Evolutionary conservation across 2,888 invertebrate species (phyloP).

Genomic region (Parnassius smintheus): DNA sequence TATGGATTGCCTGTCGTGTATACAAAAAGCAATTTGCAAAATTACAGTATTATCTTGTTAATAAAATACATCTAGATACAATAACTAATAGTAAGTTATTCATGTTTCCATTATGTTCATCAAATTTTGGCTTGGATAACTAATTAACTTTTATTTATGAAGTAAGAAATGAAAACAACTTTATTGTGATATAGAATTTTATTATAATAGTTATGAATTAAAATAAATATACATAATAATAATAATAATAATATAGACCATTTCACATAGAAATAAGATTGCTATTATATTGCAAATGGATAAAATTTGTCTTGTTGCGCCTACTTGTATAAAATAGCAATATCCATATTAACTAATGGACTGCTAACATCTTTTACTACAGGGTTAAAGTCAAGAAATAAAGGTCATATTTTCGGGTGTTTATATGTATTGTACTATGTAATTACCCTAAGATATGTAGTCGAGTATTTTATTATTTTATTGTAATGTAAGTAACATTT

Average conservation of each 20-base stretch:
- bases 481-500: too few species aligned
- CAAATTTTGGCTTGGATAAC: too few species aligned
- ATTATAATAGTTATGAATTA: constrained; percentile 13
- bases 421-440: too few species aligned
- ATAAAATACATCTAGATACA: neutral
- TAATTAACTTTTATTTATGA: neutral
- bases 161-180: constrained; percentile 1
- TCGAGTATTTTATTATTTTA: too few species aligned
- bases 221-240: neutral
- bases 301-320: neutral
- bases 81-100: too few species aligned
- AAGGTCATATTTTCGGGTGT: too few species aligned
- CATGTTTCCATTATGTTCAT: too few species aligned
- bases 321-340: constrained; percentile 1
- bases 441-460: too few species aligned
- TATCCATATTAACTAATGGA: too few species aligned
- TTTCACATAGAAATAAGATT: neutral
- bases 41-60: constrained; percentile 1
- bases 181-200: constrained; percentile 25
- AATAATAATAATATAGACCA: constrained; percentile 1
- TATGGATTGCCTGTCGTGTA: too few species aligned
- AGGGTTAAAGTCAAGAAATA: too few species aligned
- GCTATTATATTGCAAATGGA: neutral
- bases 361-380: neutral
- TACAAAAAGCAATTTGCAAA: neutral